Base-by-base conservation (phyloP, 2,113 vertebrate genomes). In the Pluvialis apricaria region DNA sequence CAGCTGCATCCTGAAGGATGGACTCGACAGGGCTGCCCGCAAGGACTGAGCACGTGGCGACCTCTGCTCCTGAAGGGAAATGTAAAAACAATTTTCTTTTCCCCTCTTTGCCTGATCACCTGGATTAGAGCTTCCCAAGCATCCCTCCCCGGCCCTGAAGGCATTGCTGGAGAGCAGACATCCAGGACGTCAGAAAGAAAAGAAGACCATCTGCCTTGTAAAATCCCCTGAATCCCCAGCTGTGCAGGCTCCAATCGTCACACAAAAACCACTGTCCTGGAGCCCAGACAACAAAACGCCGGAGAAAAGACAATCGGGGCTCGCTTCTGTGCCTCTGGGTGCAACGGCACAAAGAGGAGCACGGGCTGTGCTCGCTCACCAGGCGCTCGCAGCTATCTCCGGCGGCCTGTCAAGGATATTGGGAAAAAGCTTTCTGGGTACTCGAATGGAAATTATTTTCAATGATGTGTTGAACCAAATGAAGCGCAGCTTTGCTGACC, bases 31-130 rank as follows among this genome's bases (percentile, higher is more conserved):
- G 42, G 47, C 38, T 83, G 26, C 34, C 68, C 61, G 44, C 32
- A 21, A 58, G 52, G 68, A 16, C 15, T 32, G 10, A 13, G 52
- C 17, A 5, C 0, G 0, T 72, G 68, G 22, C 15, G 26, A 32
- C 24, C 45, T 70, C 55, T 66, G 4, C 26, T 69, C 26, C 31
- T 47, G 45, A 66, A 42, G 15, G 28, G 21, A 87, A 65, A 60
- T 25, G 17, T 14, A 62, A 25, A 57, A 65, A 6, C 24, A 22
- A 18, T 52, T 86, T 90, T 45, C 32, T 92, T 78, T 75, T 9
- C 36, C 26, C 19, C 11, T 64, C 24, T 75, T 32, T 62, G 29
- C 54, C 15, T 0, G 0, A 3, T 36, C 9, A 51, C 32, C 40
- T 38, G 68, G 24, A 26, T 61, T 47, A 72, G 54, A 83, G 13